These are phyloP conservation scores for Genyomyrus donnyi DNA, from an alignment of 2,113 vertebrate species.

Conservation along the genomic window DNA sequence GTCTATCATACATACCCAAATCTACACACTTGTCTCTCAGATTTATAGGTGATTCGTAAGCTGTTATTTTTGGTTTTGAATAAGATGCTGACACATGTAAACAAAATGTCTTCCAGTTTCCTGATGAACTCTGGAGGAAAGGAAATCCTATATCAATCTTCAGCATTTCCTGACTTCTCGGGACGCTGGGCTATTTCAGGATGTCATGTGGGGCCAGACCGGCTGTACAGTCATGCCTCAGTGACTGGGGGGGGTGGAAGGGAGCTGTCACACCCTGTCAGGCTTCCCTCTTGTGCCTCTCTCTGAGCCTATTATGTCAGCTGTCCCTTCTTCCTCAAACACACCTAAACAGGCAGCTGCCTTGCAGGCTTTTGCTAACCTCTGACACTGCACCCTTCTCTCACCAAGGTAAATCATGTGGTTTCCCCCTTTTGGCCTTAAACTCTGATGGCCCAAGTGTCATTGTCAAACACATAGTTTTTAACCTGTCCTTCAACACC, in stretches of 20 bases:
- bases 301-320: background rate
- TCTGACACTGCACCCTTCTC: background rate
- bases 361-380: background rate
- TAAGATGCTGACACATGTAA: background rate
- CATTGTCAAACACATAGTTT: background rate
- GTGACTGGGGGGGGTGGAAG: background rate
- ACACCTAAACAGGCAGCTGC: background rate
- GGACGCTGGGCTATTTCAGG: conserved; percentile 6
- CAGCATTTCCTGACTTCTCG: conserved; percentile 6
- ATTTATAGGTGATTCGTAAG: background rate
- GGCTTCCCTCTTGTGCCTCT: background rate
- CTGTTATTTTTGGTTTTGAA: conserved; percentile 8
- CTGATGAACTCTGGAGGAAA: conserved; percentile 1
- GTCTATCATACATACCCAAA: background rate
- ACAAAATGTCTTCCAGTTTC: conserved; percentile 13
- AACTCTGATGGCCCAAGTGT: no score
- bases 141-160: conserved; percentile 15
- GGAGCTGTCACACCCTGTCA: conserved; percentile 8
- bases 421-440: background rate
- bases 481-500: background rate
- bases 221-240: background rate
- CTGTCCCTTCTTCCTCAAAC: background rate
- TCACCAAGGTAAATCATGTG: background rate
- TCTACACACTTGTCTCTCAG: background rate
- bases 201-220: background rate